Evolutionary conservation across 2,113 vertebrate genomes (phyloP).

Genomic region (Macquaria ambigua): DNA sequence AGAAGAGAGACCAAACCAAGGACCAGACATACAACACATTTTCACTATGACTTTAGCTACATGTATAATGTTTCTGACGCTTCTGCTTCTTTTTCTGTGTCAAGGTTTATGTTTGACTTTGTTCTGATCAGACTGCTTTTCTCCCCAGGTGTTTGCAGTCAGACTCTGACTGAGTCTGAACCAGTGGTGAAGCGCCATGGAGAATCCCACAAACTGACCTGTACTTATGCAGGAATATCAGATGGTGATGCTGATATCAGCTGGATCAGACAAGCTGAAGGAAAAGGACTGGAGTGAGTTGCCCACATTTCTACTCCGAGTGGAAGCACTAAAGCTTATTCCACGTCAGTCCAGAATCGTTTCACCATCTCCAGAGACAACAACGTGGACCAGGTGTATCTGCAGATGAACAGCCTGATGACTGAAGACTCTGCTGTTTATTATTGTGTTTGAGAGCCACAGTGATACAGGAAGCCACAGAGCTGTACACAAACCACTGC

Average conservation of each 20-base stretch:
- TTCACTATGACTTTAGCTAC: not conserved
- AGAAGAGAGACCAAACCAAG: not conserved
- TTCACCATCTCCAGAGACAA: conserved; percentile 59
- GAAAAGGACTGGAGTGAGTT: conserved; percentile 68
- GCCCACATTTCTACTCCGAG: conserved; percentile 4
- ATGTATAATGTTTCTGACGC: not conserved
- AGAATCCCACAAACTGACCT: conserved; percentile 58
- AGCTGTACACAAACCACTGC: conserved; percentile 8
- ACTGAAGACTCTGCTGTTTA: conserved; percentile 42
- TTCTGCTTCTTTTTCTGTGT: not conserved
- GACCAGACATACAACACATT: not conserved
- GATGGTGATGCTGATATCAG: not conserved
- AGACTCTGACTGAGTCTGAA: conserved; percentile 55
- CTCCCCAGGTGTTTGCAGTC: conserved; percentile 41
- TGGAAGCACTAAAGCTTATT: not conserved
- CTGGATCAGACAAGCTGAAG: conserved; percentile 65
- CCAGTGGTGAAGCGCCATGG: conserved; percentile 26
- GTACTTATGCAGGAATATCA: conserved; percentile 53
- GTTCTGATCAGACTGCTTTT: conserved; percentile 9
- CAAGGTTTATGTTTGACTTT: not conserved
- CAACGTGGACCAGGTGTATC: conserved; percentile 35
- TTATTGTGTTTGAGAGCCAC: conserved; percentile 15
- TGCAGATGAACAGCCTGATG: conserved; percentile 55
- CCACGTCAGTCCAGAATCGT: not conserved
- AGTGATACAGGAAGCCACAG: conserved; percentile 15